These are phyloP conservation scores for Diploptera punctata DNA, from an alignment of 2,888 invertebrate genomes.

Conservation along the genomic window DNA sequence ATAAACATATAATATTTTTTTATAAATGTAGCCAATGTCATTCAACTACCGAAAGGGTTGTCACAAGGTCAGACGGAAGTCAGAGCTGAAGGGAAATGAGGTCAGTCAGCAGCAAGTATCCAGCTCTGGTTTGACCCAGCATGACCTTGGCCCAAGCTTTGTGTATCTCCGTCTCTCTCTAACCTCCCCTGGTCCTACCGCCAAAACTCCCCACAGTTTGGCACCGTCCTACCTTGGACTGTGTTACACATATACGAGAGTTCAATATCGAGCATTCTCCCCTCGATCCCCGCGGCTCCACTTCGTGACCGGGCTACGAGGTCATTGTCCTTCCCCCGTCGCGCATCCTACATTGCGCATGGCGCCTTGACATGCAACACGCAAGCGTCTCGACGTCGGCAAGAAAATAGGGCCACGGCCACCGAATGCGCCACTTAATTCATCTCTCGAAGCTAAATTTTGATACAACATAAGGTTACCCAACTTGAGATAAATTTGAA, in stretches of 20 bases:
- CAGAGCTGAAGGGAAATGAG: slow-evolving; percentile 7
- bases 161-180: too few relatives aligned
- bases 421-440: too few relatives aligned
- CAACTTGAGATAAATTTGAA: too few relatives aligned
- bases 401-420: slow-evolving; percentile 38
- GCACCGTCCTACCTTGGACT: slow-evolving; percentile 30
- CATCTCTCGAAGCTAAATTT: too few relatives aligned
- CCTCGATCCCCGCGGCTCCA: not conserved
- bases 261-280: slow-evolving; percentile 31
- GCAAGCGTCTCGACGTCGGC: slow-evolving; percentile 13
- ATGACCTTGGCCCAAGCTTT: slow-evolving; percentile 40
- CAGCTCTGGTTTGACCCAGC: slow-evolving; percentile 5
- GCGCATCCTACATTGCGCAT: slow-evolving; percentile 35
- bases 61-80: slow-evolving; percentile 9
- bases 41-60: not conserved
- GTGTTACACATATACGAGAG: not conserved
- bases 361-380: slow-evolving; percentile 21
- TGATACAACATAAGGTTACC: too few relatives aligned
- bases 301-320: slow-evolving; percentile 38
- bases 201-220: slow-evolving; percentile 7
- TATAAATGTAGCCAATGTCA: not conserved
- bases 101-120: slow-evolving; percentile 17
- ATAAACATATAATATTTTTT: too few relatives aligned
- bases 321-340: slow-evolving; percentile 47
- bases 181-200: slow-evolving; percentile 19